Percentiles rank a stretch among this genome's conserved stretches.
These are phyloP conservation scores for Lumbricus terrestris DNA, from an alignment of 2,888 invertebrate species.

Conservation along the genomic window DNA sequence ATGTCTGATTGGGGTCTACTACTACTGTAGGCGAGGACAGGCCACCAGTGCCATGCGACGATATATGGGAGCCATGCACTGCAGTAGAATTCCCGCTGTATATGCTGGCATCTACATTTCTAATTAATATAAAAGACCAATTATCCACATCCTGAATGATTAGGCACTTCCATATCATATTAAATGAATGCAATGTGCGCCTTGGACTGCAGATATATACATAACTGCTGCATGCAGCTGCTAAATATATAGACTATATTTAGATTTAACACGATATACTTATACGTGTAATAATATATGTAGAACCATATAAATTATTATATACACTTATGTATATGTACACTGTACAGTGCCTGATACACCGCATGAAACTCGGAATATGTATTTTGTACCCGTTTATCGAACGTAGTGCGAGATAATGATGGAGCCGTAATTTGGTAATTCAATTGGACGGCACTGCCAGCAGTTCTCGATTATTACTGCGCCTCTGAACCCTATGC, in stretches of 20 bases:
- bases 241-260: no score
- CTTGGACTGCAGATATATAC: neutral
- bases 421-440: neutral
- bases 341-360: neutral
- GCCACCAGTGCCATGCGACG: neutral
- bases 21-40: neutral
- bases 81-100: neutral
- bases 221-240: no score
- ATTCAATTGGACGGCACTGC: neutral
- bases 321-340: neutral
- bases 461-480: neutral
- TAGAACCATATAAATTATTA: neutral
- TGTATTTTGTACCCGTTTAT: neutral
- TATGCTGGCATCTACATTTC: neutral
- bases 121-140: conserved; percentile 3
- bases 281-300: no score
- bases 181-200: neutral
- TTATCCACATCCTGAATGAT: conserved; percentile 3
- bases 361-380: neutral
- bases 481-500: neutral
- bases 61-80: neutral
- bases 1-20: neutral
- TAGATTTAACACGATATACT: no score
- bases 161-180: neutral
- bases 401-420: neutral